Conservation (phyloP, 2,113 vertebrate genomes). For the Paracanthobrama guichenoti region DNA sequence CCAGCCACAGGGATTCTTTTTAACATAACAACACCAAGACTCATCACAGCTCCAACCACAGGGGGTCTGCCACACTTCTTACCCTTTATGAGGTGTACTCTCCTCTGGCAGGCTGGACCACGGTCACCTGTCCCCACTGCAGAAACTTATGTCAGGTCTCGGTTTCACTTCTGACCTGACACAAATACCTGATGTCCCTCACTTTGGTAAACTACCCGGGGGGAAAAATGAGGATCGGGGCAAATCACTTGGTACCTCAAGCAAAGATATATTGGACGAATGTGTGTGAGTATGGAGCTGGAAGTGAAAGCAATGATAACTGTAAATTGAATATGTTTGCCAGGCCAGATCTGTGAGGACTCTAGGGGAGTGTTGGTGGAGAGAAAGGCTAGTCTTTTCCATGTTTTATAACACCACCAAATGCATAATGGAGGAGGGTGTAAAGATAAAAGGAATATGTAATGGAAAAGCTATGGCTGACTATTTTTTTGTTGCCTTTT, state of each 20-base stretch:
- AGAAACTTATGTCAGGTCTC: conserved; percentile 42
- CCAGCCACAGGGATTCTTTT: conserved; percentile 68
- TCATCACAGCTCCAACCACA: conserved; percentile 65
- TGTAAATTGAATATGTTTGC: conserved; percentile 79
- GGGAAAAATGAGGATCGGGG: neutral
- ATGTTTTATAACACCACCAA: conserved; percentile 67
- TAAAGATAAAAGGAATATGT: conserved; percentile 65
- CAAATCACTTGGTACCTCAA: conserved; percentile 25
- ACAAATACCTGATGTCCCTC: conserved; percentile 74
- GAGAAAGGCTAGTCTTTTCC: conserved; percentile 66
- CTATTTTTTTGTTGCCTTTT: conserved; percentile 27
- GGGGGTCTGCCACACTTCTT: conserved; percentile 59
- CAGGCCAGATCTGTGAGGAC: conserved; percentile 71
- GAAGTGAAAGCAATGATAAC: conserved; percentile 67
- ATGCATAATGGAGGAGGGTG: conserved; percentile 65
- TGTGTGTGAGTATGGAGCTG: conserved; percentile 49
- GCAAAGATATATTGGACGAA: neutral
- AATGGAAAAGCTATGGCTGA: conserved; percentile 39
- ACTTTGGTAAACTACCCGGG: conserved; percentile 72
- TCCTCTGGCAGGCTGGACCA: conserved; percentile 74
- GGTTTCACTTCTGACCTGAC: conserved; percentile 72
- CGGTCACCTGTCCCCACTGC: conserved; percentile 70
- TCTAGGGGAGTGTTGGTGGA: conserved; percentile 69
- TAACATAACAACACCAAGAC: conserved; percentile 66
- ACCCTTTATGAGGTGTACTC: conserved; percentile 63